A percentile compares a stretch with the other conserved stretches of the same genome.
Evolutionary conservation across 2,797 vertebrate genomes (phyloP).

Genomic region (Allobates femoralis): DNA sequence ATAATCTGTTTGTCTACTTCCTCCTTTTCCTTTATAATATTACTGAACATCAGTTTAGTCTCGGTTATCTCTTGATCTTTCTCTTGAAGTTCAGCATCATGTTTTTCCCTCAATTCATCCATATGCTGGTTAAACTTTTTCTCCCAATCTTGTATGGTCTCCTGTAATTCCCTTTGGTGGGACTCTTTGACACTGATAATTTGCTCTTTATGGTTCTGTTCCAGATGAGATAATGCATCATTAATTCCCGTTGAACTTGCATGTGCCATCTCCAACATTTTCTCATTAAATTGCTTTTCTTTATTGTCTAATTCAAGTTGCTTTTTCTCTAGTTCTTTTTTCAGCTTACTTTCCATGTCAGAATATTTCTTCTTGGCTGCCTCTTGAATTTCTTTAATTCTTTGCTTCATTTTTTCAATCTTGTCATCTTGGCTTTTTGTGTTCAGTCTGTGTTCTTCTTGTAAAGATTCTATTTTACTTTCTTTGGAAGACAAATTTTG

Average conservation of each 20-base stretch:
- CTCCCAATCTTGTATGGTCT: constrained; percentile 77
- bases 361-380: constrained; percentile 86
- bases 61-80: constrained; percentile 84
- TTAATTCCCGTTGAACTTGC: constrained; percentile 85
- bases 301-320: constrained; percentile 86
- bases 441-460: constrained; percentile 84
- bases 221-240: constrained; percentile 84
- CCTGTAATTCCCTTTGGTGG: constrained; percentile 78
- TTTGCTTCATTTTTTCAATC: constrained; percentile 87
- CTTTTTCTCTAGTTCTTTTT: constrained; percentile 86
- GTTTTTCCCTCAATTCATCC: constrained; percentile 83
- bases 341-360: constrained; percentile 87
- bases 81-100: constrained; percentile 80
- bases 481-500: constrained; percentile 79
- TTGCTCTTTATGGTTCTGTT: constrained; percentile 87
- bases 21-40: constrained; percentile 78
- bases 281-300: constrained; percentile 87
- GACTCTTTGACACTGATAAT: constrained; percentile 78
- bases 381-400: constrained; percentile 89
- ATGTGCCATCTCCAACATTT: constrained; percentile 89
- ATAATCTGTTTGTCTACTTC: constrained; percentile 73
- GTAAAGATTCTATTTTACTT: constrained; percentile 76
- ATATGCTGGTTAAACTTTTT: constrained; percentile 82
- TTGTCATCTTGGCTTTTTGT: constrained; percentile 87
- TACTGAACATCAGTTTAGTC: constrained; percentile 75